A percentile compares a stretch with the other conserved stretches of the same genome.
These are phyloP conservation scores for Liasis olivaceus DNA, from an alignment of 2,797 vertebrate genomes.

Conservation along the genomic window DNA sequence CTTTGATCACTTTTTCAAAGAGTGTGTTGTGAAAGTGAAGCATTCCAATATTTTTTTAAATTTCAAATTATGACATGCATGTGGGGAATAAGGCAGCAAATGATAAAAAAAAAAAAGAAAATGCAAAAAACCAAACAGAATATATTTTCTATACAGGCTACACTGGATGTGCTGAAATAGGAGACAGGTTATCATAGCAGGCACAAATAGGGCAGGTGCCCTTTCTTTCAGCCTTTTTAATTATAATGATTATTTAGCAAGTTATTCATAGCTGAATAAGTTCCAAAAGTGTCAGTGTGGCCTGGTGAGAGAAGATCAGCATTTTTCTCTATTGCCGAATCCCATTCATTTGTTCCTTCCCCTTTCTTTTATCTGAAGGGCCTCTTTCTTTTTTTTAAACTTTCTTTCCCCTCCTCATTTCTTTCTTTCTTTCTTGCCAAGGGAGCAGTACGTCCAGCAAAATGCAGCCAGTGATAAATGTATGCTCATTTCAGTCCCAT, in stretches of 20 bases:
- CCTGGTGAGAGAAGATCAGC: not conserved
- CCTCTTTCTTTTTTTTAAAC: not conserved
- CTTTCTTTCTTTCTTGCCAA: not conserved
- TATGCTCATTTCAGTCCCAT: not conserved
- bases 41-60: not conserved
- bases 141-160: not conserved
- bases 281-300: not conserved
- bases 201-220: not conserved
- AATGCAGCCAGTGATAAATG: not conserved
- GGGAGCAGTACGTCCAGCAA: not conserved
- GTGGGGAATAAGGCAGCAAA: not conserved
- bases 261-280: not conserved
- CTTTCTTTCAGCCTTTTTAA: not conserved
- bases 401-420: not conserved
- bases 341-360: not conserved
- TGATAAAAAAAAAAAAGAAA: conserved; percentile 23
- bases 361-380: not conserved
- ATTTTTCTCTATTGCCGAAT: not conserved
- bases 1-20: not conserved
- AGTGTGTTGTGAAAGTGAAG: conserved; percentile 5
- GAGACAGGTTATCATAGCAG: conserved; percentile 1
- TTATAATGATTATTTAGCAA: conserved; percentile 23
- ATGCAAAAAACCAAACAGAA: not conserved
- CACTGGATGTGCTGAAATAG: not conserved
- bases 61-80: not conserved